Percentiles rank a stretch among this genome's conserved stretches.
These are phyloP conservation scores for Apis dorsata DNA, from an alignment of 1,140 invertebrate species.

Conservation along the genomic window DNA sequence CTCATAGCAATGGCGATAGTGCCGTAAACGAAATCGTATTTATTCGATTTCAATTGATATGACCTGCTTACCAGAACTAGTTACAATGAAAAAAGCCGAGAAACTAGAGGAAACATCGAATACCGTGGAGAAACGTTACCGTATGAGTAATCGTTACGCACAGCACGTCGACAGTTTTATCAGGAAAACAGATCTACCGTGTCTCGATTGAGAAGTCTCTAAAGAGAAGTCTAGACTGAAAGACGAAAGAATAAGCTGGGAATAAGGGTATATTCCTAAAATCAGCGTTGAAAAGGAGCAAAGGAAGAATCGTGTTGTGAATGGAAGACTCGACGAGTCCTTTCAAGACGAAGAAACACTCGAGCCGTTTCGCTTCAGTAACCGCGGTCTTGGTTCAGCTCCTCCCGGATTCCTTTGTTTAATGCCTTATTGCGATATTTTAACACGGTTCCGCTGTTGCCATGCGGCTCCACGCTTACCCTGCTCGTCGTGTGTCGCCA, in stretches of 20 bases:
- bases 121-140: slow-evolving; percentile 1
- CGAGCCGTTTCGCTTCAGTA: slow-evolving; percentile 70
- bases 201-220: slow-evolving; percentile 19
- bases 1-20: slow-evolving; percentile 2
- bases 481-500: slow-evolving; percentile 51
- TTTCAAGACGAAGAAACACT: slow-evolving; percentile 64
- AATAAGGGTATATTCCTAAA: not conserved
- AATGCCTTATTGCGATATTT: slow-evolving; percentile 77
- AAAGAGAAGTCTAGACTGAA: slow-evolving; percentile 4
- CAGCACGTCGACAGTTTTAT: slow-evolving; percentile 27
- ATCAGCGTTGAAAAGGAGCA: slow-evolving; percentile 17
- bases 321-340: slow-evolving; percentile 53
- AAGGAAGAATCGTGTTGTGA: slow-evolving; percentile 47
- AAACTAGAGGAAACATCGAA: slow-evolving; percentile 5
- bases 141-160: slow-evolving; percentile 33
- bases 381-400: slow-evolving; percentile 72
- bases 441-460: slow-evolving; percentile 67
- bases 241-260: not conserved
- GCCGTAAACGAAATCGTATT: not conserved
- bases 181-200: slow-evolving; percentile 30
- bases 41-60: slow-evolving; percentile 4
- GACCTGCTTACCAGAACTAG: not conserved
- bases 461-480: slow-evolving; percentile 53
- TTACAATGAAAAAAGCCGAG: not conserved
- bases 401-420: slow-evolving; percentile 76